Conservation (phyloP, 1,140 invertebrate genomes). For the silkworm (Bombyx mori) region ASM3026992v2 NC_085132.1:5400001-5400500, state of each 20-base stretch:
- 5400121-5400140: not conserved
- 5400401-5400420: conserved; percentile 33
- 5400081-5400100: not conserved
- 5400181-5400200: not conserved
- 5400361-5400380: conserved; percentile 50
- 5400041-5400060: not conserved
- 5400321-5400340: conserved; percentile 4
- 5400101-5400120: not conserved
- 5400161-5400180: not conserved
- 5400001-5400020: too few relatives aligned
- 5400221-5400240: not conserved
- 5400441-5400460: conserved; percentile 26
- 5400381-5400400: conserved; percentile 31
- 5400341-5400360: conserved; percentile 54
- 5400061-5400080: conserved; percentile 2
- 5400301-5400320: not conserved
- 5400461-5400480: conserved; percentile 20
- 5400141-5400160: not conserved
- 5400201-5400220: not conserved
- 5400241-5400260: conserved; percentile 1
- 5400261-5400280: conserved; percentile 6
- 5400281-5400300: conserved; percentile 50
- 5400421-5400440: conserved; percentile 42
- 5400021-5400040: too few relatives aligned
- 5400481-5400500: too few relatives aligned